Conservation (phyloP, 2,797 vertebrate species). For the Streptopelia turtur region DNA sequence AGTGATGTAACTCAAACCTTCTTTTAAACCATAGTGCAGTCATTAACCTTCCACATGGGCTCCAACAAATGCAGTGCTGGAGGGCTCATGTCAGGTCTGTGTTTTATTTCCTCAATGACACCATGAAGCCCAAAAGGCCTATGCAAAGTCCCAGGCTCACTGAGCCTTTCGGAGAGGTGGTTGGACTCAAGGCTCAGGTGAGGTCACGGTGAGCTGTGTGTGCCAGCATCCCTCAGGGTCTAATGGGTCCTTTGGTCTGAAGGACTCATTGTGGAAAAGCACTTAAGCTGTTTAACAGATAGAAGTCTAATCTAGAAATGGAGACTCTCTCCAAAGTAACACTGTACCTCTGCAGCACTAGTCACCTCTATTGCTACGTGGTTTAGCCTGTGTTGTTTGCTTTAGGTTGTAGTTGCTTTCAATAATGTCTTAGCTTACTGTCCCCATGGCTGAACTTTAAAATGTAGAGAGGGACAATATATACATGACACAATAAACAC, state of each 20-base stretch:
- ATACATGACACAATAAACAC: background rate
- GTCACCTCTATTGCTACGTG: background rate
- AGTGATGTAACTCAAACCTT: background rate
- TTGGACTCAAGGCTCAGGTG: background rate
- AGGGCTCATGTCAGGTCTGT: background rate
- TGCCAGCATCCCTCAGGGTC: background rate
- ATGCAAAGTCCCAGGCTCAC: background rate
- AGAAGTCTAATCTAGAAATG: background rate
- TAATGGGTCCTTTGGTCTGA: background rate
- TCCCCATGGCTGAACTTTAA: background rate
- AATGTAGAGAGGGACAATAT: background rate
- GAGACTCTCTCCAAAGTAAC: background rate
- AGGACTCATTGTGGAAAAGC: background rate
- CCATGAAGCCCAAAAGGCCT: accelerated
- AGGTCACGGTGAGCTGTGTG: background rate
- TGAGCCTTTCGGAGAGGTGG: background rate
- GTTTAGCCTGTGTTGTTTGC: background rate
- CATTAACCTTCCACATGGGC: background rate
- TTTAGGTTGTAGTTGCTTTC: background rate
- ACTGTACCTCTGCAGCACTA: background rate
- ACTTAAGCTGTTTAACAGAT: background rate
- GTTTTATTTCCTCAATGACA: background rate
- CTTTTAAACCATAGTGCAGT: background rate
- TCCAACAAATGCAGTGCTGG: background rate
- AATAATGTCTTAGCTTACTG: background rate